These are phyloP conservation scores for Actinernus sp. DNA, from an alignment of 92 coral and sea anemone species.

Conservation along the genomic window DNA sequence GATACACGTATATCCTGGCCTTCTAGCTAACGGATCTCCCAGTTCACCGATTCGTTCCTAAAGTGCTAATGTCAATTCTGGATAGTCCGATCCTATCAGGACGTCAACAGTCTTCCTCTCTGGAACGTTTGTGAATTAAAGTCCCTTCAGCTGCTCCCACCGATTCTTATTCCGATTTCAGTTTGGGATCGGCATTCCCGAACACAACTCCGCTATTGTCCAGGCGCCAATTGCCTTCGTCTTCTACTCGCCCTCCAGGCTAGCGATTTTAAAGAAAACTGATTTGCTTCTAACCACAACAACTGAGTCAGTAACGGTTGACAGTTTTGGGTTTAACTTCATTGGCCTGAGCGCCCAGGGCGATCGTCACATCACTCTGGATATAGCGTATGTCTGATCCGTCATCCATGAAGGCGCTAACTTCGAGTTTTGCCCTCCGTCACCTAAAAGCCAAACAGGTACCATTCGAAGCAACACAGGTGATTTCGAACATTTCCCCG, in stretches of 20 bases:
- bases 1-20: constrained; percentile 55
- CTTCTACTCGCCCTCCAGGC: constrained; percentile 18
- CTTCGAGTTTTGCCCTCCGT: constrained; percentile 21
- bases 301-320: constrained; percentile 30
- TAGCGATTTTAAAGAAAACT: constrained; percentile 4
- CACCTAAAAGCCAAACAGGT: constrained; percentile 31
- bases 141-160: constrained; percentile 44
- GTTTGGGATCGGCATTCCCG: constrained; percentile 48
- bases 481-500: constrained; percentile 6
- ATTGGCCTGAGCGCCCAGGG: constrained; percentile 6
- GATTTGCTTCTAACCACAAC: constrained; percentile 10
- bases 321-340: constrained; percentile 6
- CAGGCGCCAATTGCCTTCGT: constrained; percentile 8
- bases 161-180: constrained; percentile 38
- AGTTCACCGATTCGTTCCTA: constrained; percentile 28
- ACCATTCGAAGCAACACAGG: constrained; percentile 23
- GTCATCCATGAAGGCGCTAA: constrained; percentile 34
- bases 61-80: constrained; percentile 30
- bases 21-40: constrained; percentile 36
- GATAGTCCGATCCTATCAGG: constrained; percentile 54
- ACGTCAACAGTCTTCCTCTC: constrained; percentile 44
- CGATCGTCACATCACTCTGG: constrained; percentile 13
- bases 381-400: constrained; percentile 54
- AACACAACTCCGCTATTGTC: constrained; percentile 34
- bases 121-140: constrained; percentile 40